These are phyloP conservation scores for Meiosimyza platycephala DNA, from an alignment of 2,888 invertebrate genomes.

Conservation along the genomic window DNA sequence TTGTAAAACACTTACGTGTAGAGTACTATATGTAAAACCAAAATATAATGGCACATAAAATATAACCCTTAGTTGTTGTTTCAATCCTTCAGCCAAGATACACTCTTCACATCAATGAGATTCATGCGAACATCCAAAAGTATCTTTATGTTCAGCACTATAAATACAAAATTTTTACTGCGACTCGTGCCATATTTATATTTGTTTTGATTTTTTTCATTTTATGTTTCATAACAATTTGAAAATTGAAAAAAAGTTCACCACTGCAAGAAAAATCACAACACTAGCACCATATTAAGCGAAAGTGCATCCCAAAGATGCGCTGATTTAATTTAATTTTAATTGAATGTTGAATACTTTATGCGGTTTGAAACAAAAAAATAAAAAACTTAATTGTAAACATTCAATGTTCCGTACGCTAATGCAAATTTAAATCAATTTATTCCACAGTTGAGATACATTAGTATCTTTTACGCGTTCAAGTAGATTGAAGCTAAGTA, in stretches of 20 bases:
- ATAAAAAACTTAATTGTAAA: no score
- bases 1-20: slow-evolving; percentile 27
- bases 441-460: not conserved
- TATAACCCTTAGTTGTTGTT: not conserved
- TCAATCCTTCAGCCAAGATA: not conserved
- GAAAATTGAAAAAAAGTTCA: not conserved
- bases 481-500: not conserved
- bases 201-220: not conserved
- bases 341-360: slow-evolving; percentile 24
- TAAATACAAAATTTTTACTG: not conserved
- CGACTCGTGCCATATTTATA: slow-evolving; percentile 19
- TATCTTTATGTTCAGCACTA: not conserved
- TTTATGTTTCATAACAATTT: not conserved
- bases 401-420: no score
- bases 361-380: not conserved
- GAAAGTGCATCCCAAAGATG: slow-evolving; percentile 15
- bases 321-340: slow-evolving; percentile 18
- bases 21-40: slow-evolving; percentile 16
- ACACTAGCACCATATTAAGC: not conserved
- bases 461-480: slow-evolving; percentile 1
- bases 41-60: slow-evolving; percentile 18
- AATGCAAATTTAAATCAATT: slow-evolving; percentile 3
- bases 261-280: not conserved
- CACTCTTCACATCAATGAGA: not conserved
- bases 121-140: not conserved